Base-by-base conservation (phyloP, 2,888 invertebrate genomes). In the Pseudococcus viburni region DNA sequence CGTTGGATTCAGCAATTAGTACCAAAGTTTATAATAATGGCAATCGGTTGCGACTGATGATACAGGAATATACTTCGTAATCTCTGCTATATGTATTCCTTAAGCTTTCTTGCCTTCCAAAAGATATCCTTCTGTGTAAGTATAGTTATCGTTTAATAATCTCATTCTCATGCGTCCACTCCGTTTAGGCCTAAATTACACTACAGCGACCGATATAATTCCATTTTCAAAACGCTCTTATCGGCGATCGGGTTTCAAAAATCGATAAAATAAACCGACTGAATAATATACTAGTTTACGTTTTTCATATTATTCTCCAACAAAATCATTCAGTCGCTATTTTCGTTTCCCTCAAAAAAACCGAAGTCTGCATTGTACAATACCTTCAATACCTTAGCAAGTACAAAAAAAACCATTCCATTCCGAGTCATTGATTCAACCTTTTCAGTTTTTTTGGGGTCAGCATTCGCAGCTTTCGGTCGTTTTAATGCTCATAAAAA, bases 351-450 rank as follows among this genome's bases (percentile, higher is more conserved):
- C 19, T 64, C 2, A 19, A 64, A 64, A 64, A 64, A 64, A 64
- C 26, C 1, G 1, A 51, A 51, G 8, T 33, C 26, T 33, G 26
- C 26, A 33, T 33, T 33, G 26, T 33, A 33, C 26, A 33, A 3
- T 33, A 33, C 26, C 26, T 33, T 33, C 26, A 33, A 33, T 33
- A 64, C 46, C 46, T 46, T 46, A 1, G 64, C 8, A 15, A 73
- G 26, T 33, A 33, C 26, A 73, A 73, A 42, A 80, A 42, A 80
- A 80, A 33, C 73, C 73, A 73, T 80, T 80, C 5, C 15, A 80
- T 80, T 80, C 80, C 80, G 42, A 80, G 80, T 80, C 80, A 80
- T 80, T 80, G 80, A 46, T 80, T 80, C 42, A 80, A 80, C 80
- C 33, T 80, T 19, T 80, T 80, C 42, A 42, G 42, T 33, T 39